Percentiles rank a stretch among this genome's conserved stretches.
These are phyloP conservation scores for Dendrocincla fuliginosa DNA, from an alignment of 2,797 vertebrate species.

Conservation along the genomic window DNA sequence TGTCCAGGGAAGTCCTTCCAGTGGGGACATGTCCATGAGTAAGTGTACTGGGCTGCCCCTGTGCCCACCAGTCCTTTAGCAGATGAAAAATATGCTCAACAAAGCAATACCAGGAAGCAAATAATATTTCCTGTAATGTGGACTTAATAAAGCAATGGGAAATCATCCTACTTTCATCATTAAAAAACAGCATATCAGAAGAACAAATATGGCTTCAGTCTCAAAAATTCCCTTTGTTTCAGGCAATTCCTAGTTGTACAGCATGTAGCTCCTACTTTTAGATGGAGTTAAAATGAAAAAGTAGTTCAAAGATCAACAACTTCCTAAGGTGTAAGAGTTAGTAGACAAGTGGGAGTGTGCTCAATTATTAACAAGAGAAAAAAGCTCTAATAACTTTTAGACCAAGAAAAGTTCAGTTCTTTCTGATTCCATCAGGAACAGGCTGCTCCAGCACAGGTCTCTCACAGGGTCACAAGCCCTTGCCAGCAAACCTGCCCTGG, in stretches of 20 bases:
- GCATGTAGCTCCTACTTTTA: not conserved
- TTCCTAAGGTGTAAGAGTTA: not conserved
- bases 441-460: not conserved
- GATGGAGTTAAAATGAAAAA: not conserved
- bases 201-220: too few species aligned
- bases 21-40: fast-evolving
- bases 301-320: not conserved
- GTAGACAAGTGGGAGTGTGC: not conserved
- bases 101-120: too few species aligned
- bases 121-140: too few species aligned
- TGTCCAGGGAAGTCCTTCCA: not conserved
- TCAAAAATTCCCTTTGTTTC: not conserved
- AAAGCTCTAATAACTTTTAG: not conserved
- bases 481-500: not conserved
- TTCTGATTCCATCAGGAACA: not conserved
- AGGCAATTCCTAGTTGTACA: not conserved
- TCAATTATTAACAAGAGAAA: not conserved
- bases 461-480: not conserved
- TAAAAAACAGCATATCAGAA: too few species aligned
- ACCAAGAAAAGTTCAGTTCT: not conserved
- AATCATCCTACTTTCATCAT: too few species aligned
- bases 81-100: too few species aligned
- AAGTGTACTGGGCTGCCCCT: not conserved
- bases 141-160: too few species aligned
- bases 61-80: not conserved